phyloP scores from a whole-genome alignment of 2,113 vertebrate genomes.

The Anas platyrhynchos region DNA sequence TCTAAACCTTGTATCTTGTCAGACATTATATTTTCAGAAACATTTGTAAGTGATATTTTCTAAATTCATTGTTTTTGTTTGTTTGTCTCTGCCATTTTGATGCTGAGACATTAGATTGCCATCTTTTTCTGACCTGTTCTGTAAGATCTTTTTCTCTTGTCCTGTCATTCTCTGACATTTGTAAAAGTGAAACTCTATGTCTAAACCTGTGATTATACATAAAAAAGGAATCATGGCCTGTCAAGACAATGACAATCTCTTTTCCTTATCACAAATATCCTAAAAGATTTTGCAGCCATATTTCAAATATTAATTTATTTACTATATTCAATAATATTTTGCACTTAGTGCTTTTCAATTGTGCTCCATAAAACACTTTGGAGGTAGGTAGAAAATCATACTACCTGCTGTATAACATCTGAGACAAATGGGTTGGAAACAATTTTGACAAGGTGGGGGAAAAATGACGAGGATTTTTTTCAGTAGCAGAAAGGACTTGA shows the following conservation, averaged over 20 bases:
- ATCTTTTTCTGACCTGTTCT: neutral
- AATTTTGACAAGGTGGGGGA: neutral
- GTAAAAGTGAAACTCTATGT: neutral
- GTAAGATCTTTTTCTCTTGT: neutral
- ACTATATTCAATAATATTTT: neutral
- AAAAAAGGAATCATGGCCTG: neutral
- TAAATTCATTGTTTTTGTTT: neutral
- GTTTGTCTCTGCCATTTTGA: neutral
- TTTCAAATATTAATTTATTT: constrained; percentile 2
- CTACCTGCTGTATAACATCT: neutral
- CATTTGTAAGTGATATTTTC: neutral
- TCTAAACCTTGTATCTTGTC: neutral
- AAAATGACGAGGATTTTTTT: neutral
- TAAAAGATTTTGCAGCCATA: neutral
- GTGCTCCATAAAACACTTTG: neutral
- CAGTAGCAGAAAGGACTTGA: neutral
- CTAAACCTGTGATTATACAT: neutral
- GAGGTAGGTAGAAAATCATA: neutral
- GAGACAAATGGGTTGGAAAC: constrained; percentile 1
- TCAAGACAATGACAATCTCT: constrained; percentile 6
- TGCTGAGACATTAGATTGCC: neutral
- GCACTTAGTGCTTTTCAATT: neutral
- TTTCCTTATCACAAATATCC: neutral
- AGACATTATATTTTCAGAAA: neutral
- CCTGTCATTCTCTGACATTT: neutral